Conservation (phyloP, 53 echinoderm and acorn worm species). For the Echinometra lucunter region DNA sequence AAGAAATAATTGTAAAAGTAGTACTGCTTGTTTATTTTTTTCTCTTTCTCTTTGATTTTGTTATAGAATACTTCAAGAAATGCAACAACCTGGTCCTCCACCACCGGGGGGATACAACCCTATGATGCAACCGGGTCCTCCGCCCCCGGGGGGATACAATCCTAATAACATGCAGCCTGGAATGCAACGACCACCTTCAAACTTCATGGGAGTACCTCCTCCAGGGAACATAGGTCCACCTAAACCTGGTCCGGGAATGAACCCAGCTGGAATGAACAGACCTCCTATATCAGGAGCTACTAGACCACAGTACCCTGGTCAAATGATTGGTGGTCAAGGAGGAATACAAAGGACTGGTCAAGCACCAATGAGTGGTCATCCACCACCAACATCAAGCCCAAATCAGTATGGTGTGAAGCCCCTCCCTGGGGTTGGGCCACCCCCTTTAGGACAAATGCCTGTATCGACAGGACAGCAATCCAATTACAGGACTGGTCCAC, state of each 20-base stretch:
- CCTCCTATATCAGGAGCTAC: constrained; percentile 29
- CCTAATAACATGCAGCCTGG: constrained; percentile 49
- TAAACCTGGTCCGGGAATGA: constrained; percentile 59
- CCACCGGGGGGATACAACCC: constrained; percentile 80
- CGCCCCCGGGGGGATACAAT: constrained; percentile 63
- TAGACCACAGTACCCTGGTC: constrained; percentile 67
- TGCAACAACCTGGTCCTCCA: constrained; percentile 78
- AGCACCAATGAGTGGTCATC: constrained; percentile 13
- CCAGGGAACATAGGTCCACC: constrained; percentile 37
- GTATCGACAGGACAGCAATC: constrained; percentile 49
- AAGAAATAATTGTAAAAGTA: no score
- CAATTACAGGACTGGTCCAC: constrained; percentile 69
- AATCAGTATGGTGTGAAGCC: constrained; percentile 15
- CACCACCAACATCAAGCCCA: background rate
- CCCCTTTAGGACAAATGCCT: constrained; percentile 63
- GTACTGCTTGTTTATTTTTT: no score
- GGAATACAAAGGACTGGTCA: constrained; percentile 43
- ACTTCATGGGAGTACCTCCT: constrained; percentile 30
- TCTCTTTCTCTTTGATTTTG: background rate
- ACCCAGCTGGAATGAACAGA: constrained; percentile 57
- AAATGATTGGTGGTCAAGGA: constrained; percentile 30
- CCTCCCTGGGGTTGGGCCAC: constrained; percentile 40
- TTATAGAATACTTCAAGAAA: constrained; percentile 60
- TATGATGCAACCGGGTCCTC: constrained; percentile 67
- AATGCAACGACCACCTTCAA: constrained; percentile 1